Percentiles rank a stretch among this genome's conserved stretches.
Evolutionary conservation across 2,888 invertebrate species (phyloP).

Genomic region (Onchidella celtica): DNA sequence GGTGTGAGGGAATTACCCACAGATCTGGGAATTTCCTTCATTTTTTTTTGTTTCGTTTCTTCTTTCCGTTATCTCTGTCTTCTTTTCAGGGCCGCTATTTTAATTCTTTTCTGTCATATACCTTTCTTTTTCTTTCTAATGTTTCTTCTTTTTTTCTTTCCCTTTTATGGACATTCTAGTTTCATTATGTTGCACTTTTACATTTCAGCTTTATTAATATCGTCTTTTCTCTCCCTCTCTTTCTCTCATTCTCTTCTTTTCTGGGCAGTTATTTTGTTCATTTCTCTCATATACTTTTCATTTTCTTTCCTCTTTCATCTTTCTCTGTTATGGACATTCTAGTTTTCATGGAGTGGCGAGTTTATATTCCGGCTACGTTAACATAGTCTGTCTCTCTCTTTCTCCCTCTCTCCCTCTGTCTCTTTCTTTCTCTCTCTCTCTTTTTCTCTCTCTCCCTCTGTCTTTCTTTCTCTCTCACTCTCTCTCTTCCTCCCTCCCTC

Average conservation of each 20-base stretch:
- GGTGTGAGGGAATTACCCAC: too few relatives aligned
- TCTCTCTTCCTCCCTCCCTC: slow-evolving; percentile 18
- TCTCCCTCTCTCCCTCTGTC: too few relatives aligned
- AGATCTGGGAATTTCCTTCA: not conserved
- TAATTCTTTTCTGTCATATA: not conserved
- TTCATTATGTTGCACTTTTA: too few relatives aligned
- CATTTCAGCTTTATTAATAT: not conserved
- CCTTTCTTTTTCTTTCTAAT: not conserved
- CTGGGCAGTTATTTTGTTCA: not conserved
- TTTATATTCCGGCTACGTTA: too few relatives aligned
- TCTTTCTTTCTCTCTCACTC: too few relatives aligned
- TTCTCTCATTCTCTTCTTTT: slow-evolving; percentile 31
- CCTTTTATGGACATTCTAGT: too few relatives aligned
- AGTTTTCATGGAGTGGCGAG: not conserved
- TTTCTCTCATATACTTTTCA: not conserved
- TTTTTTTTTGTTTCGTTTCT: not conserved
- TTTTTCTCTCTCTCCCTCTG: slow-evolving; percentile 38
- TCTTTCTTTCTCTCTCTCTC: slow-evolving; percentile 1
- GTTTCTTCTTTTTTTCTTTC: not conserved
- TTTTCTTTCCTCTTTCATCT: slow-evolving; percentile 1
- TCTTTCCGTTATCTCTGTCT: not conserved
- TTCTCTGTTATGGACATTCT: slow-evolving; percentile 5
- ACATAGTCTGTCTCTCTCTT: too few relatives aligned
- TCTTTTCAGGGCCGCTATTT: not conserved
- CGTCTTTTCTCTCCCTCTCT: not conserved